A percentile compares a stretch with the other conserved stretches of the same genome.
phyloP scores from a whole-genome alignment of 2,888 invertebrate genomes.

The Eustalomyia histrio region DNA sequence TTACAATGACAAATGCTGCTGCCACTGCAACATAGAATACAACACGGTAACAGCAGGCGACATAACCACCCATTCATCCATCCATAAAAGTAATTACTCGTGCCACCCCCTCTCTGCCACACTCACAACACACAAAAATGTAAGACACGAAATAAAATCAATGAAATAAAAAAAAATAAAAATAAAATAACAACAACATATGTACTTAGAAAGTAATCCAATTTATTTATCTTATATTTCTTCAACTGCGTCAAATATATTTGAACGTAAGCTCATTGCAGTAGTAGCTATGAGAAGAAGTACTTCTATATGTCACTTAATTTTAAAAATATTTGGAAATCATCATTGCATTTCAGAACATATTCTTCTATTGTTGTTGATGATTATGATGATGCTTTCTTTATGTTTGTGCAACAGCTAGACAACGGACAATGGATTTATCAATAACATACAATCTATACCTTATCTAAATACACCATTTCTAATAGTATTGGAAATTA shows the following conservation, averaged over 20 bases:
- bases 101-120: slow-evolving; percentile 45
- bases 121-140: slow-evolving; percentile 30
- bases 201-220: slow-evolving; percentile 64
- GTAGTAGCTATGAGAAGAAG: background rate
- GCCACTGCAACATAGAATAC: background rate
- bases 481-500: background rate
- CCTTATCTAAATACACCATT: slow-evolving; percentile 32
- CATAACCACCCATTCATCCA: slow-evolving; percentile 42
- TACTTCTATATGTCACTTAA: slow-evolving; percentile 52
- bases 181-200: slow-evolving; percentile 62
- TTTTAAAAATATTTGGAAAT: slow-evolving; percentile 44
- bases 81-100: slow-evolving; percentile 51
- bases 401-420: slow-evolving; percentile 11
- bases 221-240: slow-evolving; percentile 52
- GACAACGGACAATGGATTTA: slow-evolving; percentile 38
- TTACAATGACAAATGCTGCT: slow-evolving; percentile 10
- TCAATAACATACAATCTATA: slow-evolving; percentile 39
- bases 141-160: slow-evolving; percentile 22
- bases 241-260: slow-evolving; percentile 18
- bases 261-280: background rate
- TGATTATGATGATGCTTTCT: background rate
- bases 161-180: slow-evolving; percentile 49
- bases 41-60: slow-evolving; percentile 39
- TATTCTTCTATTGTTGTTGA: background rate
- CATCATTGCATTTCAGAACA: slow-evolving; percentile 20